Evolutionary conservation across 92 coral and sea anemone species (phyloP).

Genomic region (Parazoanthus atlanticus): DNA sequence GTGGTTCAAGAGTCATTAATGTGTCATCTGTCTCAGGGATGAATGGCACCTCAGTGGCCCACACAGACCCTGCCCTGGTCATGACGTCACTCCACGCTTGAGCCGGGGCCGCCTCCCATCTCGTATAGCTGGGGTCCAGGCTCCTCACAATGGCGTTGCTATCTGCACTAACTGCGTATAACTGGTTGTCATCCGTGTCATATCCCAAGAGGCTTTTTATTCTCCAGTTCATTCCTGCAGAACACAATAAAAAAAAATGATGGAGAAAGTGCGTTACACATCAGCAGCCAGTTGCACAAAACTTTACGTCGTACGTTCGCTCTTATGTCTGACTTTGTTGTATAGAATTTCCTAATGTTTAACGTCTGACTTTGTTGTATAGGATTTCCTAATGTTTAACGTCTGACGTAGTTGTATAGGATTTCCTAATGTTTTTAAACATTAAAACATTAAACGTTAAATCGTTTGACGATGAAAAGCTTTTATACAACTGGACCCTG

Average conservation of each 20-base stretch:
- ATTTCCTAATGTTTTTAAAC: too few species aligned
- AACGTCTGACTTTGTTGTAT: too few species aligned
- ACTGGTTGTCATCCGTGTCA: neutral
- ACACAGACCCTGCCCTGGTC: constrained; percentile 16
- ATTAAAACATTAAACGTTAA: too few species aligned
- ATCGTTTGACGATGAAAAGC: too few species aligned
- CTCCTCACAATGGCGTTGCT: constrained; percentile 5
- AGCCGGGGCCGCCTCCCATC: constrained; percentile 2
- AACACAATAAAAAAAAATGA: neutral
- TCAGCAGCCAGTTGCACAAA: neutral
- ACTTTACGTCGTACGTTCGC: too few species aligned
- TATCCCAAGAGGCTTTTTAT: constrained; percentile 43
- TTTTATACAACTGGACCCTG: too few species aligned
- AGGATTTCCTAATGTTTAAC: too few species aligned
- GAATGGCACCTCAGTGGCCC: constrained; percentile 54
- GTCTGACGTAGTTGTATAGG: too few species aligned
- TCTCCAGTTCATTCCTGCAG: constrained; percentile 36
- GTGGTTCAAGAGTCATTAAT: constrained; percentile 23
- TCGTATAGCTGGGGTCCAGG: constrained; percentile 14
- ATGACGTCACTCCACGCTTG: constrained; percentile 24
- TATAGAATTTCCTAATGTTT: too few species aligned
- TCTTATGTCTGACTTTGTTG: too few species aligned
- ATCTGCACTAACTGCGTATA: constrained; percentile 27
- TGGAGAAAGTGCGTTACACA: neutral
- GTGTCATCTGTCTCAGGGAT: constrained; percentile 41